Evolutionary conservation across 2,888 invertebrate genomes (phyloP).

Genomic region (Melipona bicolor): DNA sequence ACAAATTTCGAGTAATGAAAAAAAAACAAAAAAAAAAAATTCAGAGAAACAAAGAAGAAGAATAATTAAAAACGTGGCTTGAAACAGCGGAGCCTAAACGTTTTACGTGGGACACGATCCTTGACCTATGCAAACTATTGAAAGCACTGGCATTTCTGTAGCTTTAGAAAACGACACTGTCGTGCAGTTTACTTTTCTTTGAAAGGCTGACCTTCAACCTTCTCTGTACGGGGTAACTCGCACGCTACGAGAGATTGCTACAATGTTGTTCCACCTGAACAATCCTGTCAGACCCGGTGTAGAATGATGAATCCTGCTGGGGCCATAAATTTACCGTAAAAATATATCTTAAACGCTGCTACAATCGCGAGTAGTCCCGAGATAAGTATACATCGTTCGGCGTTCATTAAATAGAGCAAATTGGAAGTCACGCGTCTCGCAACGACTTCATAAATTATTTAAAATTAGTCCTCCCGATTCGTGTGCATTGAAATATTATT

Average conservation of each 20-base stretch:
- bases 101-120: constrained; percentile 24
- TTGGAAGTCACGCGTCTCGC: neutral
- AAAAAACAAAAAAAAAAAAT: neutral
- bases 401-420: neutral
- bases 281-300: constrained; percentile 43
- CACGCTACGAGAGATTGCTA: constrained; percentile 40
- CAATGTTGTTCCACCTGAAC: constrained; percentile 61
- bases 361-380: neutral
- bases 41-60: neutral
- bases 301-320: constrained; percentile 47
- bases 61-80: neutral
- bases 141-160: constrained; percentile 51
- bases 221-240: constrained; percentile 47
- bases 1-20: no score
- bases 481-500: no score
- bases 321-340: constrained; percentile 44
- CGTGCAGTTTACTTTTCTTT: constrained; percentile 56
- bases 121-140: constrained; percentile 44
- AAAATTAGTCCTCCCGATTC: neutral
- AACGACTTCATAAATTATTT: neutral
- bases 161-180: constrained; percentile 46
- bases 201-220: constrained; percentile 56
- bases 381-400: constrained; percentile 9
- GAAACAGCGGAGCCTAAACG: neutral
- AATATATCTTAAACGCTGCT: constrained; percentile 14